phyloP scores from a whole-genome alignment of 2,888 invertebrate genomes.

The Ormyrus rosae region DNA sequence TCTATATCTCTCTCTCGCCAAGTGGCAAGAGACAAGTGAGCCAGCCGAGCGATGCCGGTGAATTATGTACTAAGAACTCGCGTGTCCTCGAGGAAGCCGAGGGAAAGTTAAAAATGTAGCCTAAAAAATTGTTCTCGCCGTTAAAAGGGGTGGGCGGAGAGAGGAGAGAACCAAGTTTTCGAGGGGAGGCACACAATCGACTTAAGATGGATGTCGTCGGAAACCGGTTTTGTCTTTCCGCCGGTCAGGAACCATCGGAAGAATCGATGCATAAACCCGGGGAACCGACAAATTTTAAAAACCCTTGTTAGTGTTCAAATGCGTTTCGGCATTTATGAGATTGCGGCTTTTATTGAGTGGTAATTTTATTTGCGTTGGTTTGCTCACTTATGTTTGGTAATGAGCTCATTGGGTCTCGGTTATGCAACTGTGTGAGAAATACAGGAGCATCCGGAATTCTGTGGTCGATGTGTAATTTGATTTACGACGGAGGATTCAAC shows the following conservation, averaged over 20 bases:
- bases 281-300: slow-evolving; percentile 47
- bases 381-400: slow-evolving; percentile 22
- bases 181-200: slow-evolving; percentile 26
- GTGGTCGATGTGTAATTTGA: too few relatives aligned
- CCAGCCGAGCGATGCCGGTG: not conserved
- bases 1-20: slow-evolving; percentile 44
- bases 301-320: slow-evolving; percentile 19
- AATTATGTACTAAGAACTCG: slow-evolving; percentile 29
- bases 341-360: too few relatives aligned
- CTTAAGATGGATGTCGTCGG: slow-evolving; percentile 26
- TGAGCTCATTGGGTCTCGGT: slow-evolving; percentile 18
- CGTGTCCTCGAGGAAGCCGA: slow-evolving; percentile 37
- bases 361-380: slow-evolving; percentile 30
- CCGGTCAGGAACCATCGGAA: slow-evolving; percentile 29
- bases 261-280: slow-evolving; percentile 31
- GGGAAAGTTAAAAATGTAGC: slow-evolving; percentile 52
- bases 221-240: slow-evolving; percentile 39
- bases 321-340: too few relatives aligned
- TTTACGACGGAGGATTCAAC: too few relatives aligned
- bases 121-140: slow-evolving; percentile 39
- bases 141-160: slow-evolving; percentile 11
- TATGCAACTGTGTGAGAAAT: slow-evolving; percentile 16
- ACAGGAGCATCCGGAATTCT: too few relatives aligned
- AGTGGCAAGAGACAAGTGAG: slow-evolving; percentile 48
- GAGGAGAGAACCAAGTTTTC: slow-evolving; percentile 7